Evolutionary conservation across 1,140 invertebrate species (phyloP), one percentile per base, ranked within the genome.

Genomic region (Metopolophium dirhodum): DNA sequence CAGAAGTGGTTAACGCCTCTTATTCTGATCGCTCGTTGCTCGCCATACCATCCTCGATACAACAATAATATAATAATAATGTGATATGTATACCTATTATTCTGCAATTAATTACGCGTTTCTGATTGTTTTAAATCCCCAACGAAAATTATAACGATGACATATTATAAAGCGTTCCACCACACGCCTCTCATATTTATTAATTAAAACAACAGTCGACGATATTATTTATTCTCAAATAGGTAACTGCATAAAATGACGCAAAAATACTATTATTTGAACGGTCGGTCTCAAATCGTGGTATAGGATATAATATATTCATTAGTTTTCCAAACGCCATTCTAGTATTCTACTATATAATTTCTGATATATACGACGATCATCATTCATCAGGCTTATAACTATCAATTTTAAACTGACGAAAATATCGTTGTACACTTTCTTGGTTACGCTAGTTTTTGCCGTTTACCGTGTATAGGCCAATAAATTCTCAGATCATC

Each of bases 21-120:
- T 41, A 41, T 41, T n/a, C n/a, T 77, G n/a, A 77, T n/a, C 30
- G 4, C n/a, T n/a, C 61, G 30, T 77, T 77, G 61, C 30, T 77
- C 1, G n/a, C 30, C 61, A 77, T 35, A n/a, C 11, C 61, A 35
- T 77, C 18, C 1, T 30, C 30, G n/a, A 77, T 30, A 77, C 18
- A 77, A 18, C n/a, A 77, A 77, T 77, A 77, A 77, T 77, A 77
- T n/a, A 77, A 77, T 77, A 77, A n/a, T n/a, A 77, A 68, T n/a
- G 61, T n/a, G 30, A 77, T 30, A n/a, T 77, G 8, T 2, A 22
- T 7, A 54, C 6, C 18, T n/a, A 77, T 11, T 77, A n/a, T n/a
- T 77, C 61, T n/a, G 61, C 61, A n/a, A 35, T 35, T 6, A 77
- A 18, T 77, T 77, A 77, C n/a, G 14, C 61, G 30, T 77, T 77